Evolutionary conservation across 2,888 invertebrate species (phyloP), one percentile per base, ranked within the genome.

Genomic region (Stramonita haemastoma): DNA sequence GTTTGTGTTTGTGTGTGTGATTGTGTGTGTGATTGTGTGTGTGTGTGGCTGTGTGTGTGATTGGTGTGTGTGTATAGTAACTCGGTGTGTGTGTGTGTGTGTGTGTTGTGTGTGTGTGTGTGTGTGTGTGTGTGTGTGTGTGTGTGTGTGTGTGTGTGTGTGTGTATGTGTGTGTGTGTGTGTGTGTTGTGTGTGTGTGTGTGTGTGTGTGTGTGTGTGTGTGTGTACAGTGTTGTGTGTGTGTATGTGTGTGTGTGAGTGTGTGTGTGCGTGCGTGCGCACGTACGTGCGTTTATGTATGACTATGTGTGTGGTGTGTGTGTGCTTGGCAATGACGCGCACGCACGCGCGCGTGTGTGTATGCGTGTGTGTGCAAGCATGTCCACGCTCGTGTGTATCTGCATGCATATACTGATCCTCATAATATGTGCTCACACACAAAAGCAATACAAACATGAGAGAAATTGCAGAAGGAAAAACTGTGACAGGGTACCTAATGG

Each of bases 51-150:
- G 66, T 66, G 66, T 66, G 66, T 66, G 66, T 66, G n/a, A n/a
- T n/a, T n/a, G n/a, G 66, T 66, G 66, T 66, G 66, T 66, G 66
- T 66, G 66, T 66, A n/a, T n/a, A n/a, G n/a, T n/a, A n/a, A n/a
- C n/a, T n/a, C n/a, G n/a, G 66, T 66, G 66, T 66, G 66, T 66
- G 66, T 66, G 13, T 66, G 66, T 66, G 66, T 66, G 66, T 66
- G 66, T 66, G 66, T 66, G 66, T n/a, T 66, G 66, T 66, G 66
- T 66, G 66, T 66, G 13, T 66, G 66, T 66, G 66, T 66, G 66
- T 66, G 66, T 66, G 66, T 66, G 13, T 66, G 66, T 66, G 66
- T 66, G 66, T 66, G 66, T 66, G 66, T 26, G 26, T 22, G 13
- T 66, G 66, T 66, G 66, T 66, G 66, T 66, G 66, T 26, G 66